A percentile compares a stretch with the other conserved stretches of the same genome.
Evolutionary conservation across 2,797 vertebrate genomes (phyloP).

Genomic region (Sylvia borin): DNA sequence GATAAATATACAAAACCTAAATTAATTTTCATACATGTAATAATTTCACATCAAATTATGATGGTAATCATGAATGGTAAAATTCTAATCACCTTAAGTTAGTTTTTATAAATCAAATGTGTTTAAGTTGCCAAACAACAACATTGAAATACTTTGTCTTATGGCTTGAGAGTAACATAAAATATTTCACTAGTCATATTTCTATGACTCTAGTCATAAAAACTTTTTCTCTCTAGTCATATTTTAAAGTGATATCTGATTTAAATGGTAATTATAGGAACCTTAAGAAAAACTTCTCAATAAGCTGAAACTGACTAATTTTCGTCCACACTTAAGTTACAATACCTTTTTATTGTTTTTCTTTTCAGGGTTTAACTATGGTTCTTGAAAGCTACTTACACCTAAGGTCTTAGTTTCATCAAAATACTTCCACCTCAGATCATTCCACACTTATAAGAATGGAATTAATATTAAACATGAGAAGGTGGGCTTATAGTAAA

Average conservation of each 20-base stretch:
- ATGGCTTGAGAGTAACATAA: background rate
- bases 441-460: background rate
- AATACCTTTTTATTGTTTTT: background rate
- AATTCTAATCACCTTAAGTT: background rate
- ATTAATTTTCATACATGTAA: background rate
- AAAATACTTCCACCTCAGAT: background rate
- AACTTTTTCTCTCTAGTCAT: background rate
- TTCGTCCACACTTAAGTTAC: background rate
- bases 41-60: background rate
- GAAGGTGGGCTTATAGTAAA: background rate
- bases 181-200: background rate
- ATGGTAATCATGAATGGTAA: background rate
- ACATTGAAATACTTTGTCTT: background rate
- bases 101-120: background rate
- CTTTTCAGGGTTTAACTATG: background rate
- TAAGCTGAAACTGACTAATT: background rate
- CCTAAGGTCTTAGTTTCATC: background rate
- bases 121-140: background rate
- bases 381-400: background rate
- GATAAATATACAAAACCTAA: background rate
- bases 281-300: background rate
- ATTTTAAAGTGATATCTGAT: background rate
- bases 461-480: background rate
- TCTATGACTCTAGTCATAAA: background rate
- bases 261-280: background rate